Base-by-base conservation (phyloP, 1,140 invertebrate genomes). In the Neoseiulus cucumeris region DNA sequence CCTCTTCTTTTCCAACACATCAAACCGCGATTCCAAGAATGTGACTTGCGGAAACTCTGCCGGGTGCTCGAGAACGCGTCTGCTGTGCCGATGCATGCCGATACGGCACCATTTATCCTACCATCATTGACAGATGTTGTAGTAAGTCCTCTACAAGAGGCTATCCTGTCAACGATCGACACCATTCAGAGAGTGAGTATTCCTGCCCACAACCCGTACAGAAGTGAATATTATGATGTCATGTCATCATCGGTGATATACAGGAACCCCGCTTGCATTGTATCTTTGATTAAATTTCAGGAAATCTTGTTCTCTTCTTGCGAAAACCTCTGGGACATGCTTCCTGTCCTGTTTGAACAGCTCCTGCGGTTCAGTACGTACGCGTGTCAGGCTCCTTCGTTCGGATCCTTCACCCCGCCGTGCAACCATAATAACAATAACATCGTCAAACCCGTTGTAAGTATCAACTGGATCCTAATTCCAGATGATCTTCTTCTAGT, bases 1-100 rank as follows among this genome's bases (percentile, higher is more conserved):
- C 90, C 91, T 18, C 84, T 85, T 47, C 82, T 97, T 65, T 95
- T 93, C 77, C 85, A 87, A 68, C 87, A 92, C 72, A 88, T 94
- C 68, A 85, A 86, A 78, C 77, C 80, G 55, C 85, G 82, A 70
- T 91, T 91, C 75, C 83, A 81, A 7, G 76, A 82, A 2, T 75
- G 80, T 7, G 89, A 92, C 77, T 82, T 92, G 68, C 80, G 85
- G 67, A 85, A 86, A 71, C 79, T 94, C 59, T 88, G 87, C 70
- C 78, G 76, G 12, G 87, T 92, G 51, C 73, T 92, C 47, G 83
- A 84, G 69, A 84, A 85, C 72, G 81, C 84, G 4, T 82, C 89
- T 17, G 82, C 84, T 65, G 85, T 90, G 70, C 89, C 88, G 17
- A 83, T 90, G 2, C 85, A 87, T 70, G 83, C 84, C 30, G 87